Evolutionary conservation across 30 jellyfish, hydroid and myxozoan species (phyloP).

Genomic region (Aurelia coerulea): DNA sequence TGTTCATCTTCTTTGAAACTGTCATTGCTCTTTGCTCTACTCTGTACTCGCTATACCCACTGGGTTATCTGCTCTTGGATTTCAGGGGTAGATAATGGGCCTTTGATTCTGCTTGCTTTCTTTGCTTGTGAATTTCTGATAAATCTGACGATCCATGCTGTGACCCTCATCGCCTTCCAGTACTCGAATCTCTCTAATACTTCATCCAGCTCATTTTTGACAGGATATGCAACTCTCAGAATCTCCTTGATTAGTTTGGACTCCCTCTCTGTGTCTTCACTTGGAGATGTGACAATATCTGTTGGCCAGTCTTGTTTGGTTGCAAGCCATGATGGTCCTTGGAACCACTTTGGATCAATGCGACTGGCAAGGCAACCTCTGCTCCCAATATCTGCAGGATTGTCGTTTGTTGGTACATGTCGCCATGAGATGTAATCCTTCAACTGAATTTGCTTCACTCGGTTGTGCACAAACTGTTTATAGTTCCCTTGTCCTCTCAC

Average conservation of each 20-base stretch:
- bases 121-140: conserved; percentile 34
- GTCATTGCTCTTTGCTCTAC: conserved; percentile 4
- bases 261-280: not conserved
- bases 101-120: no score
- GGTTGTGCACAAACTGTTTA: conserved; percentile 35
- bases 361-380: conserved; percentile 32
- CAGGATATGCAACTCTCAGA: not conserved
- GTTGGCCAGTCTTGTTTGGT: conserved; percentile 40
- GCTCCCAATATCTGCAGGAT: conserved; percentile 74
- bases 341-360: conserved; percentile 27
- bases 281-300: not conserved
- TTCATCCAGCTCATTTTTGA: not conserved
- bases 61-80: not conserved
- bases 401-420: conserved; percentile 43
- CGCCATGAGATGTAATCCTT: conserved; percentile 33
- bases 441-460: conserved; percentile 26
- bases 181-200: not conserved
- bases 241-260: conserved; percentile 7
- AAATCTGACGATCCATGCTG: conserved; percentile 44
- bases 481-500: conserved; percentile 34
- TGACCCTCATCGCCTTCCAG: conserved; percentile 22
- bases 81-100: no score
- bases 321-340: conserved; percentile 61
- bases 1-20: conserved; percentile 18
- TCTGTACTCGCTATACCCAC: not conserved